phyloP scores from a whole-genome alignment of 2,113 vertebrate species.

The Micromys minutus region DNA sequence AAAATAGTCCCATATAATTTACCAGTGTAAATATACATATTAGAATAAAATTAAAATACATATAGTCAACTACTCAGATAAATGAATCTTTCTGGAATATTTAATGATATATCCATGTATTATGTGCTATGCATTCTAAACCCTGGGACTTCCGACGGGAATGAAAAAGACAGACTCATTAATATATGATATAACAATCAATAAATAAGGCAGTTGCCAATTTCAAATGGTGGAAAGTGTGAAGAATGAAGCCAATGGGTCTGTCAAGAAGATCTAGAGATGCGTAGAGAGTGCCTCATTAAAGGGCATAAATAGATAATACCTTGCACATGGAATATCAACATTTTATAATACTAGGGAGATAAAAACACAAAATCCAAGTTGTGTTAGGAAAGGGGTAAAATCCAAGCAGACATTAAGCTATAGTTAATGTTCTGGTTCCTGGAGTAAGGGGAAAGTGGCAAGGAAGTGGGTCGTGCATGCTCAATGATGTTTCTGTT shows the following conservation, averaged over 20 bases:
- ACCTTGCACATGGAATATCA: not conserved
- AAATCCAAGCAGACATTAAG: not conserved
- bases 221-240: not conserved
- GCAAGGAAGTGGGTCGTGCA: fast-evolving
- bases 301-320: not conserved
- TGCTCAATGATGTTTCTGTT: not conserved
- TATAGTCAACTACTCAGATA: not conserved
- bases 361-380: not conserved
- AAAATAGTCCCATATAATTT: not conserved
- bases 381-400: not conserved
- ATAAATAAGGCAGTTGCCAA: too few relatives aligned
- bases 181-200: not conserved
- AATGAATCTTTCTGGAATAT: not conserved
- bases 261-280: not conserved
- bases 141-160: not conserved
- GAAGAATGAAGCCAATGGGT: not conserved
- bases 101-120: not conserved
- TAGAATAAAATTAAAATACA: too few relatives aligned
- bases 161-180: not conserved
- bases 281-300: not conserved
- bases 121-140: not conserved
- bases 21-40: not conserved
- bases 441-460: not conserved
- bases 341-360: not conserved
- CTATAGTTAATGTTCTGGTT: not conserved